phyloP scores from a whole-genome alignment of 2,113 vertebrate species.

The Oryzias curvinotus region DNA sequence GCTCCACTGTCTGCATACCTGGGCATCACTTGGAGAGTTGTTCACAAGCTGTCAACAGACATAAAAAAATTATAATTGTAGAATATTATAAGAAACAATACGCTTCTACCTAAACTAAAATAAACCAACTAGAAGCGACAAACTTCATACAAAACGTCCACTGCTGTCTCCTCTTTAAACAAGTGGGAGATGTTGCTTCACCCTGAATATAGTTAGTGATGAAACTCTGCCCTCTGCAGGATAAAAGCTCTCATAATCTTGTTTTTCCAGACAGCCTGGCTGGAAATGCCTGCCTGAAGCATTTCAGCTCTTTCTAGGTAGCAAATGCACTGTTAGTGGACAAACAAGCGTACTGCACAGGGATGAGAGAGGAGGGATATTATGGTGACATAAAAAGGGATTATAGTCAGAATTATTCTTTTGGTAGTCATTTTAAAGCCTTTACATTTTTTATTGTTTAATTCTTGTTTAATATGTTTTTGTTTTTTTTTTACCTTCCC shows the following conservation, averaged over 20 bases:
- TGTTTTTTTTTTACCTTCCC: neutral
- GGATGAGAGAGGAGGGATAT: neutral
- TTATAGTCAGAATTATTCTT: neutral
- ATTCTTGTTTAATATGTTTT: neutral
- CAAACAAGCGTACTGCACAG: constrained; percentile 31
- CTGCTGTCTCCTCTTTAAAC: too few species aligned
- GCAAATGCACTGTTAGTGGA: constrained; percentile 30
- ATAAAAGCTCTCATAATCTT: constrained; percentile 20
- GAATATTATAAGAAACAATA: too few species aligned
- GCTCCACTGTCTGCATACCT: too few species aligned
- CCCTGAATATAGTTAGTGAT: constrained; percentile 28
- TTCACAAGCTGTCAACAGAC: too few species aligned
- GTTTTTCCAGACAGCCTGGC: neutral
- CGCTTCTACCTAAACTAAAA: too few species aligned
- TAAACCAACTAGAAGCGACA: too few species aligned
- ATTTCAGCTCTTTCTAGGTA: neutral
- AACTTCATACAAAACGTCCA: too few species aligned
- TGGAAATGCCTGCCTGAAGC: neutral
- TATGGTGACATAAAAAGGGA: neutral
- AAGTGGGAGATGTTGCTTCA: too few species aligned
- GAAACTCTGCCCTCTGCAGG: constrained; percentile 78
- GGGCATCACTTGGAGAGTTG: too few species aligned
- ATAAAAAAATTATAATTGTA: too few species aligned
- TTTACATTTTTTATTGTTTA: too few species aligned
- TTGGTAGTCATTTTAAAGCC: too few species aligned